Conservation (phyloP, 2,888 invertebrate genomes). For the Hydraecia micacea region DNA sequence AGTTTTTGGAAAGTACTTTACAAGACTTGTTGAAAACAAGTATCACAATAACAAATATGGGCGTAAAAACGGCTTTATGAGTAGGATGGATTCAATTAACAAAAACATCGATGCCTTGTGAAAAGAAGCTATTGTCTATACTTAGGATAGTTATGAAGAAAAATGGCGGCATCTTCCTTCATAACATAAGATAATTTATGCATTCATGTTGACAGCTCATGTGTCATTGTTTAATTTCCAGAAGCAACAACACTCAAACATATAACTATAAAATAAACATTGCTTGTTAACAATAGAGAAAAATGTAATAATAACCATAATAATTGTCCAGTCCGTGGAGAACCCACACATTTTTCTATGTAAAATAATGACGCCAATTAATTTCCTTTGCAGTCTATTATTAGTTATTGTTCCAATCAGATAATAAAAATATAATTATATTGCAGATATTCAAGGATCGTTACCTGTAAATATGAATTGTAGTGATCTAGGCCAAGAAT, state of each 20-base stretch:
- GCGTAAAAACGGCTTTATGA: not conserved
- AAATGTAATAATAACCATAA: not conserved
- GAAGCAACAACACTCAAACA: not conserved
- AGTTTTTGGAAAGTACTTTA: not conserved
- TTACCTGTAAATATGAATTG: constrained; percentile 14
- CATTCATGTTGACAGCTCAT: not conserved
- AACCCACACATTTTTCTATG: not conserved
- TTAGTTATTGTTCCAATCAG: constrained; percentile 16
- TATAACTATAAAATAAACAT: not conserved
- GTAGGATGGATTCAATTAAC: not conserved
- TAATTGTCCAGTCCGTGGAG: not conserved
- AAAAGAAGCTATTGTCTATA: no score
- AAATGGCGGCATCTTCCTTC: not conserved
- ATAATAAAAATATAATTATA: constrained; percentile 6
- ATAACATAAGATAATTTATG: not conserved
- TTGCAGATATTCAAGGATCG: not conserved
- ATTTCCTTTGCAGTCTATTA: not conserved
- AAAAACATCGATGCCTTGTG: not conserved
- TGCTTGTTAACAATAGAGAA: not conserved
- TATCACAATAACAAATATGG: not conserved
- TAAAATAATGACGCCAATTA: not conserved
- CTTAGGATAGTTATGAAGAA: not conserved
- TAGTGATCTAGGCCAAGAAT: constrained; percentile 27
- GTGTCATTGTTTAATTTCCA: not conserved
- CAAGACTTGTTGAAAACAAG: not conserved